Base-by-base conservation (phyloP, 2,113 vertebrate genomes). In the Neolamprologus hecqui region DNA sequence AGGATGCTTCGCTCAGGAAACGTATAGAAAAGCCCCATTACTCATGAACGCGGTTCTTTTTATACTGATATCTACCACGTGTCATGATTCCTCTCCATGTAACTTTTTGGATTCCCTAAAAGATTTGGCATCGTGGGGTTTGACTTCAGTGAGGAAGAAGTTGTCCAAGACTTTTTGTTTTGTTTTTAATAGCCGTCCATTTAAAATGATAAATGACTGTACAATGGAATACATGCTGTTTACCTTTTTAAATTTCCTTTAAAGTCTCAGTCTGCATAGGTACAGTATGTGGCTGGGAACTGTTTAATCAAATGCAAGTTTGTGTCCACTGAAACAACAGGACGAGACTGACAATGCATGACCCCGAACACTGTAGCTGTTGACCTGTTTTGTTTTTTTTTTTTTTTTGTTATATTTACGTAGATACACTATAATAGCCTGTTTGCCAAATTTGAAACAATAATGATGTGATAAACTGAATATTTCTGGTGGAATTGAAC, bases 1-100 rank as follows among this genome's bases (percentile, higher is more conserved):
- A 85, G 90, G 86, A 94, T 82, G 84, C 91, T 93, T 93, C 93
- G 88, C 96, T 96, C 95, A 96, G 96, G 94, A 95, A 96, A 90
- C 88, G 79, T 89, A 80, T 88, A 85, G 70, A 91, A 84, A 91
- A 90, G 57, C 90, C 88, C 88, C 91, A 88, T 82, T 40, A 83
- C 65, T 89, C 87, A 86, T 75, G 65, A 92, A 84, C 42, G 5
- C 26, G 23, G 70, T 17, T 55, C 86, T 88, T 90, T 87, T 86
- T 65, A 57, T 92, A 83, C 83, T 86, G 28, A 87, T 55, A 85
- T 89, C 31, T 51, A 47, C 45, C 54, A 77, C 65, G 84, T 82
- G 81, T 88, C 81, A 81, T 87, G 51, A 92, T 82, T 84, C 26
- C 79, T 58, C 57, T 81, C 26, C 14, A 35, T 82, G 49, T 88